Evolutionary conservation across 2,797 vertebrate genomes (phyloP), one percentile per base, ranked within the genome.

Genomic region (Loriculus beryllinus): DNA sequence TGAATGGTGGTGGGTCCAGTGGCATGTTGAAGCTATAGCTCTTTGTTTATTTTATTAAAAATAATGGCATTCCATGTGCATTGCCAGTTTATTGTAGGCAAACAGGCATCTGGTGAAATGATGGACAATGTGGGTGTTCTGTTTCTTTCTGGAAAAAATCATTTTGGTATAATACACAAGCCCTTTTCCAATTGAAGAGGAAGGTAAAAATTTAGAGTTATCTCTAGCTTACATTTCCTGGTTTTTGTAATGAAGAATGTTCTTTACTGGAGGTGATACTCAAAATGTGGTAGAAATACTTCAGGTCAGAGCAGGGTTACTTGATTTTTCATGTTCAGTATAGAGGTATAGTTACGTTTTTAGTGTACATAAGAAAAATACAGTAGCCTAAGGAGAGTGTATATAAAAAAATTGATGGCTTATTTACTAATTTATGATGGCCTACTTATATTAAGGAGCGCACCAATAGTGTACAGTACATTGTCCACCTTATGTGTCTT

Each of bases 401-500:
- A 6, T 64, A 3, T 57, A 43, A 47, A 43, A 65, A 70, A 89
- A 85, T 65, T 43, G 8, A 6, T 84, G 71, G 21, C 28, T 28
- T 79, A 0, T 68, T 87, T 65, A 25, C 29, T n/a, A 54, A 54
- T 54, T 54, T 54, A 14, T 54, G 52, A 14, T 54, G 52, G 12
- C 20, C 48, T 67, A 1, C 35, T 85, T 67, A 1, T 8, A 26
- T 52, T 60, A 31, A 16, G 17, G 52, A 39, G 29, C 67, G 56
- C 54, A 43, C 16, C 43, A 49, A 1, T 20, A 59, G 20, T 5
- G 10, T 20, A 1, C 28, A 5, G 56, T 74, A 33, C 60, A 23
- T 33, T 82, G 29, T 39, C 54, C 13, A 40, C 42, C 14, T 40
- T 57, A 2, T 0, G 0, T 40, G 9, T 81, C 62, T 43, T 54